Conservation (phyloP, 1,140 invertebrate species). For the Lycorma delicatula region DNA sequence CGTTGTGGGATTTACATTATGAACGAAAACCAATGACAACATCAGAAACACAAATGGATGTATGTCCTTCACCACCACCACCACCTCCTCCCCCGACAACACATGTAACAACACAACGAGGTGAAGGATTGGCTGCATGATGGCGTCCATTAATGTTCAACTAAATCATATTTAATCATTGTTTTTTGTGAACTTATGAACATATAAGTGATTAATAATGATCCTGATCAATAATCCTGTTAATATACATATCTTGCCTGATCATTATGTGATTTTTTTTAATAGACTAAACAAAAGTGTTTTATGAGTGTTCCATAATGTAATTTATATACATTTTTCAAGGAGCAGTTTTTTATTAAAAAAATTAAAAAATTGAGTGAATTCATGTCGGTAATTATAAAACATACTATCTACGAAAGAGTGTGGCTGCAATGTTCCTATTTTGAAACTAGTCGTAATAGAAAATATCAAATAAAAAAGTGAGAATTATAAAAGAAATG, state of each 20-base stretch:
- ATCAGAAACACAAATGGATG: conserved; percentile 36
- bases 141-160: conserved; percentile 10
- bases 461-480: background rate
- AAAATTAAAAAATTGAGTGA: too few species aligned
- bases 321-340: too few species aligned
- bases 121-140: conserved; percentile 46
- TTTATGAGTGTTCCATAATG: too few species aligned
- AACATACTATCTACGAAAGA: conserved; percentile 2
- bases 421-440: conserved; percentile 33
- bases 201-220: too few species aligned
- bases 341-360: too few species aligned
- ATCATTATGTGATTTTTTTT: conserved; percentile 1
- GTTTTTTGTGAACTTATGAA: too few species aligned
- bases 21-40: conserved; percentile 28
- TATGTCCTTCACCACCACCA: conserved; percentile 36
- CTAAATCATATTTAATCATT: too few species aligned
- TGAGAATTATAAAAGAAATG: background rate
- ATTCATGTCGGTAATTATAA: too few species aligned
- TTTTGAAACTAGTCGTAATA: conserved; percentile 34
- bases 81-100: conserved; percentile 35
- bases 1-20: conserved; percentile 32
- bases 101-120: conserved; percentile 34
- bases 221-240: background rate
- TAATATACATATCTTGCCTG: conserved; percentile 14
- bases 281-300: background rate